Base-by-base conservation (phyloP, 2,113 vertebrate genomes). In the Lophotis ruficrista region DNA sequence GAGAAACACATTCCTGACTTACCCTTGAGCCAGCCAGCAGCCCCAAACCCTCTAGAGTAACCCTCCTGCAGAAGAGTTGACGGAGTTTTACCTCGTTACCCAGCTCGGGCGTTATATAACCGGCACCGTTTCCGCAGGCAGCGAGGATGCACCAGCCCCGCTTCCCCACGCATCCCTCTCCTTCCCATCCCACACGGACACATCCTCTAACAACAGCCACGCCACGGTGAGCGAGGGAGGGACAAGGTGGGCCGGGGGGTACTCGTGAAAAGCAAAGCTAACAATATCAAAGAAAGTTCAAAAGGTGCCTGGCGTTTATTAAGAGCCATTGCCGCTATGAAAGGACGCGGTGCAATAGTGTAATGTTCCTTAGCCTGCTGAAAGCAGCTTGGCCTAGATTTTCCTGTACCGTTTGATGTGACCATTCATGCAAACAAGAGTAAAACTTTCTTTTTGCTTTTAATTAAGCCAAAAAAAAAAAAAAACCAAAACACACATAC, bases 51-150 rank as follows among this genome's bases (percentile, higher is more conserved):
- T 80, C 71, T 5, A 70, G 41, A 43, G 41, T 43, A 81, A 94
- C 89, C 82, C 94, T 96, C 87, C 89, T 56, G 95, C 89, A 60
- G 87, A 93, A 93, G 93, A 97, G 96, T 90, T 92, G 92, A 57
- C n/a, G 45, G 76, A 97, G 96, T 93, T 97, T 96, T 83, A 69
- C 94, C 91, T 97, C 97, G 75, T 94, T 98, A 96, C 96, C 96
- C 97, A 93, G 97, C 84, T 48, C 90, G 95, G 97, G 24, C 24
- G 95, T 98, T 98, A 98, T 93, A 86, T 97, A 98, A 98, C 75
- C 58, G 97, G 96, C 97, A 97, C 97, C 41, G 87, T 97, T 97
- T 97, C 96, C 69, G 95, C 90, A 73, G 90, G 92, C 95, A 94
- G 91, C 9, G 68, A 96, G 96, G 93, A 96, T 96, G 93, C 95